Evolutionary conservation across 2,797 vertebrate genomes (phyloP).

Genomic region (Amazona finschi): DNA sequence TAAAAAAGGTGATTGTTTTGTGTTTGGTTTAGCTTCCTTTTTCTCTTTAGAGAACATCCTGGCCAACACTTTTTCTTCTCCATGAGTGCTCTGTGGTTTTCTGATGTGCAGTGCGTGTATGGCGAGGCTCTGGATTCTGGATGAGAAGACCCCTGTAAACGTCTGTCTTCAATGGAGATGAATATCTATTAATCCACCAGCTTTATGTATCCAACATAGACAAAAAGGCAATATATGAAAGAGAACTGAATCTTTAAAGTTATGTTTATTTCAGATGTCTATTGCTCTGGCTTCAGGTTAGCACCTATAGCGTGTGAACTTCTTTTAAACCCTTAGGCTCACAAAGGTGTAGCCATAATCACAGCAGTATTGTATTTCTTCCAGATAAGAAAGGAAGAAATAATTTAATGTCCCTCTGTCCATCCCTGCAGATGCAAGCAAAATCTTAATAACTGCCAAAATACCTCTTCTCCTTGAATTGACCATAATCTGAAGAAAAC

Average conservation of each 20-base stretch:
- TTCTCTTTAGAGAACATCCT: neutral
- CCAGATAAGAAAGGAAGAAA: neutral
- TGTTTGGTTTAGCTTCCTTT: neutral
- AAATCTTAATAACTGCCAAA: neutral
- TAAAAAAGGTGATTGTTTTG: neutral
- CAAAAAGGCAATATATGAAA: neutral
- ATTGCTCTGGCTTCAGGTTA: neutral
- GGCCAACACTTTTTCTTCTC: neutral
- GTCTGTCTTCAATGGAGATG: neutral
- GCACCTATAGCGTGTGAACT: neutral
- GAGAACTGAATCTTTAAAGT: neutral
- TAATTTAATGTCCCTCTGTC: neutral
- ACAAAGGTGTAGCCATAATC: neutral
- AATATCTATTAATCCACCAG: neutral
- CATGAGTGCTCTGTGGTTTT: neutral
- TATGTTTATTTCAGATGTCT: neutral
- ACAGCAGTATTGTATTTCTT: neutral
- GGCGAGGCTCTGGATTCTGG: neutral
- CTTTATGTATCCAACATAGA: neutral
- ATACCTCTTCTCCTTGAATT: neutral
- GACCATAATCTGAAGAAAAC: neutral
- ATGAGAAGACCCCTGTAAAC: neutral
- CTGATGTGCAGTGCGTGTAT: rapidly evolving
- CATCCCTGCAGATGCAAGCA: neutral
- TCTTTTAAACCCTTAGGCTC: neutral